These are phyloP conservation scores for Tachina fera DNA, from an alignment of 2,888 invertebrate genomes.

Conservation along the genomic window DNA sequence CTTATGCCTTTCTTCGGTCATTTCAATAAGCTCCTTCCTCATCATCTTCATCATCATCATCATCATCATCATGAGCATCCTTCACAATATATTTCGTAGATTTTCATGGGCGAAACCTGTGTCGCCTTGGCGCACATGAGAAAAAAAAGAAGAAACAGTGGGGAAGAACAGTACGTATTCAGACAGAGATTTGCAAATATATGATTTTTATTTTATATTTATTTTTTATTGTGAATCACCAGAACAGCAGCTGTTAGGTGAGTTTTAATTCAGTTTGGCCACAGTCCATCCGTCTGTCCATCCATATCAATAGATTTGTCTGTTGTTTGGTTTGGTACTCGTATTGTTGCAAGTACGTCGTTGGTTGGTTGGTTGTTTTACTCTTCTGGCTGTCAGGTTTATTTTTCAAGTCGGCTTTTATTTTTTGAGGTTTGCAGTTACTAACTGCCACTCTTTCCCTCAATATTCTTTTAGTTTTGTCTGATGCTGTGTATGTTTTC, in stretches of 20 bases:
- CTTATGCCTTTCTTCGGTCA: slow-evolving; percentile 5
- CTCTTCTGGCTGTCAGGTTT: slow-evolving; percentile 64
- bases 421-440: slow-evolving; percentile 62
- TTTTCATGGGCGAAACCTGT: slow-evolving; percentile 35
- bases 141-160: background rate
- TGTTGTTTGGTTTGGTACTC: slow-evolving; percentile 39
- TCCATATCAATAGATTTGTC: slow-evolving; percentile 63
- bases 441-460: slow-evolving; percentile 39
- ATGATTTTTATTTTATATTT: too few relatives aligned
- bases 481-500: background rate
- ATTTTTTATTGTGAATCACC: slow-evolving; percentile 26
- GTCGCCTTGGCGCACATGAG: slow-evolving; percentile 21
- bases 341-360: slow-evolving; percentile 9
- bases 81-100: slow-evolving; percentile 36
- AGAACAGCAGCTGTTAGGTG: slow-evolving; percentile 61
- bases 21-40: background rate
- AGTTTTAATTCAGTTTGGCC: slow-evolving; percentile 51
- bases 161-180: background rate
- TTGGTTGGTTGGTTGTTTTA: slow-evolving; percentile 38
- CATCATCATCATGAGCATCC: slow-evolving; percentile 13
- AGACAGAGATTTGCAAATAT: slow-evolving; percentile 2
- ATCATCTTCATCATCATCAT: background rate
- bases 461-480: slow-evolving; percentile 22
- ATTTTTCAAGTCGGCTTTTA: slow-evolving; percentile 63
- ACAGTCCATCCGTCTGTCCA: slow-evolving; percentile 22